phyloP scores from a whole-genome alignment of 2,113 vertebrate genomes.

The Antechinus stuartii region DNA sequence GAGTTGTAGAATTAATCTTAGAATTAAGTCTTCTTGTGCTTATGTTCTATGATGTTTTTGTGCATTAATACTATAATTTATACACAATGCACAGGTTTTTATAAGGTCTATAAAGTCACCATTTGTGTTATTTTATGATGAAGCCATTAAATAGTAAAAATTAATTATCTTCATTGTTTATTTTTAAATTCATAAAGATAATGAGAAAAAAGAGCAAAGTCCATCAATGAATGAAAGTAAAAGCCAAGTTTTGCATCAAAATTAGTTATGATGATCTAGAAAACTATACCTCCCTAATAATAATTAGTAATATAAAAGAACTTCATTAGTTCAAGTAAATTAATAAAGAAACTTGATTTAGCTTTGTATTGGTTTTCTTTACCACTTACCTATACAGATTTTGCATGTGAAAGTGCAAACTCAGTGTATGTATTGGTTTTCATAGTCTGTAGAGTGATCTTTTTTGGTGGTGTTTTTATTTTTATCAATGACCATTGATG shows the following conservation, averaged over 20 bases:
- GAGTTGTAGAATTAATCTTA: neutral
- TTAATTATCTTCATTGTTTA: slow-evolving; percentile 32
- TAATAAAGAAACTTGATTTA: neutral
- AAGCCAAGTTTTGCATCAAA: neutral
- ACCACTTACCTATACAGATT: neutral
- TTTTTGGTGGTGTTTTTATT: slow-evolving; percentile 70
- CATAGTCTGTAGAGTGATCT: slow-evolving; percentile 47
- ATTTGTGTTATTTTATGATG: slow-evolving; percentile 3
- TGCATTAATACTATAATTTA: slow-evolving; percentile 15
- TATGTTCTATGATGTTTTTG: neutral
- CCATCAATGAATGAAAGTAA: neutral
- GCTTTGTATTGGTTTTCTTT: slow-evolving; percentile 27
- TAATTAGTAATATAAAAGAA: slow-evolving; percentile 13
- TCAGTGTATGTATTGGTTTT: slow-evolving; percentile 74
- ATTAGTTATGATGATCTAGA: neutral
- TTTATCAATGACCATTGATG: slow-evolving; percentile 57
- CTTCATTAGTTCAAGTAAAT: slow-evolving; percentile 17
- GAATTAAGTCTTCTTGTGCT: neutral
- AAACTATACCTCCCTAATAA: neutral
- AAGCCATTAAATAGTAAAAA: slow-evolving; percentile 8
- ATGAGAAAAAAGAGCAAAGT: slow-evolving; percentile 10
- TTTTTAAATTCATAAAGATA: slow-evolving; percentile 21
- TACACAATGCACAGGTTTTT: neutral
- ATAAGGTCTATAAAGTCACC: neutral
- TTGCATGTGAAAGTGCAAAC: slow-evolving; percentile 17